These are phyloP conservation scores for Mythimna pallens DNA, from an alignment of 2,888 invertebrate genomes.

Conservation along the genomic window DNA sequence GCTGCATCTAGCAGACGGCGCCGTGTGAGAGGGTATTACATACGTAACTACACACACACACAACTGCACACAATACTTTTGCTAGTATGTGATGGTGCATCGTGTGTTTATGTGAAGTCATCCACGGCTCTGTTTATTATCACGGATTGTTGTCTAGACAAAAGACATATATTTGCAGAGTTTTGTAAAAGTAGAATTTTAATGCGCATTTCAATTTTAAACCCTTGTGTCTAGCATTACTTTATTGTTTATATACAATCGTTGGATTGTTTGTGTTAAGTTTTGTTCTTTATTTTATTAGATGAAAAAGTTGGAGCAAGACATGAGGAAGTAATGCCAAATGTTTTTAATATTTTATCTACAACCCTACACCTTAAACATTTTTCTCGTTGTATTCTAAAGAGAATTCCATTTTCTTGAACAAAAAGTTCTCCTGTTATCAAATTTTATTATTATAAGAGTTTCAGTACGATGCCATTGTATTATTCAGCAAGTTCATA, in stretches of 20 bases:
- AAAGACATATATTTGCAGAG: not conserved
- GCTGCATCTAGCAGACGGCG: not conserved
- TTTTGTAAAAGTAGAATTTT: not conserved
- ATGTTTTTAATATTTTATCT: slow-evolving; percentile 27
- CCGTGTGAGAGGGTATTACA: not conserved
- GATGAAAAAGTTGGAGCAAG: slow-evolving; percentile 8
- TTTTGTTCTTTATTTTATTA: slow-evolving; percentile 11
- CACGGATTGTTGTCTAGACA: too few species aligned
- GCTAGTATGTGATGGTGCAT: not conserved
- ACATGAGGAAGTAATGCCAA: slow-evolving; percentile 37
- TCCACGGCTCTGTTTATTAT: not conserved
- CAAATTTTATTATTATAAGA: slow-evolving; percentile 8
- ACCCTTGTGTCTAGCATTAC: not conserved
- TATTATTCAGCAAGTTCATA: slow-evolving; percentile 35
- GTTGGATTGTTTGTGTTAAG: slow-evolving; percentile 18
- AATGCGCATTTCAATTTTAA: slow-evolving; percentile 3
- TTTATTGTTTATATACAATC: slow-evolving; percentile 31
- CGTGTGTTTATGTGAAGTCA: not conserved
- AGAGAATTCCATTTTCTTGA: slow-evolving; percentile 30
- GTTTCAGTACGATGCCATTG: slow-evolving; percentile 6
- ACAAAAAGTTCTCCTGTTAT: slow-evolving; percentile 4
- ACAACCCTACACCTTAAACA: slow-evolving; percentile 9
- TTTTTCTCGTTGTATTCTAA: slow-evolving; percentile 1
- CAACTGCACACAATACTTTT: not conserved
- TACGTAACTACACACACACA: not conserved